Percentiles rank a stretch among this genome's conserved stretches.
These are phyloP conservation scores for Nibea coibor DNA, from an alignment of 2,113 vertebrate species.

Conservation along the genomic window DNA sequence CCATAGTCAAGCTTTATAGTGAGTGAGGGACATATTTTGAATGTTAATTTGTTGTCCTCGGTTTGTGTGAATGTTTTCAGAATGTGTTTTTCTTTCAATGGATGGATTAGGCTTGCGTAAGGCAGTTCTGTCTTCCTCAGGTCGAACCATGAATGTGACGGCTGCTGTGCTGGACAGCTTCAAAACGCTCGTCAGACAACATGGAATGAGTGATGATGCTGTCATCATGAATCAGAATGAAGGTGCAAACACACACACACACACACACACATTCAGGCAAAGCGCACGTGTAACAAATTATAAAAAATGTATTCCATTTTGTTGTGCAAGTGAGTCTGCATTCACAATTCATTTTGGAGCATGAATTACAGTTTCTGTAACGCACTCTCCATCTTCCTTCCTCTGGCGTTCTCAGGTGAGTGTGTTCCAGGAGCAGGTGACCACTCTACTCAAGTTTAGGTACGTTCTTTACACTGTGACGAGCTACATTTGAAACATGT, in stretches of 20 bases:
- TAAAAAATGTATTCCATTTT: not conserved
- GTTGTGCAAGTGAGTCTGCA: not conserved
- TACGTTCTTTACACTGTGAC: constrained; percentile 17
- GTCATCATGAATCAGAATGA: constrained; percentile 83
- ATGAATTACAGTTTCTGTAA: not conserved
- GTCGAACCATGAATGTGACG: constrained; percentile 79
- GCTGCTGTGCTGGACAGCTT: constrained; percentile 83
- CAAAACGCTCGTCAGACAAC: constrained; percentile 80
- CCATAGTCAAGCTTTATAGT: constrained; percentile 88
- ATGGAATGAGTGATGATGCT: constrained; percentile 81
- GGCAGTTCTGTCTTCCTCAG: constrained; percentile 68
- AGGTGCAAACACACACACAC: constrained; percentile 74
- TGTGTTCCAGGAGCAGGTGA: constrained; percentile 64
- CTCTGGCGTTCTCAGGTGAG: constrained; percentile 35
- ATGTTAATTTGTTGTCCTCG: not conserved
- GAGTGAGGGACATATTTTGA: constrained; percentile 5
- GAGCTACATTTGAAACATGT: not conserved
- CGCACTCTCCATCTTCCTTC: not conserved
- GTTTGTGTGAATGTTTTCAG: not conserved
- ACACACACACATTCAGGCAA: not conserved
- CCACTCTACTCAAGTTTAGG: constrained; percentile 38
- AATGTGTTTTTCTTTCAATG: not conserved
- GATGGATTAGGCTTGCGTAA: not conserved
- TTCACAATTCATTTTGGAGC: not conserved
- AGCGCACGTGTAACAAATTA: not conserved